Percentiles rank a stretch among this genome's conserved stretches.
Evolutionary conservation across 2,797 vertebrate genomes (phyloP).

Genomic region (Muscicapa comitata): DNA sequence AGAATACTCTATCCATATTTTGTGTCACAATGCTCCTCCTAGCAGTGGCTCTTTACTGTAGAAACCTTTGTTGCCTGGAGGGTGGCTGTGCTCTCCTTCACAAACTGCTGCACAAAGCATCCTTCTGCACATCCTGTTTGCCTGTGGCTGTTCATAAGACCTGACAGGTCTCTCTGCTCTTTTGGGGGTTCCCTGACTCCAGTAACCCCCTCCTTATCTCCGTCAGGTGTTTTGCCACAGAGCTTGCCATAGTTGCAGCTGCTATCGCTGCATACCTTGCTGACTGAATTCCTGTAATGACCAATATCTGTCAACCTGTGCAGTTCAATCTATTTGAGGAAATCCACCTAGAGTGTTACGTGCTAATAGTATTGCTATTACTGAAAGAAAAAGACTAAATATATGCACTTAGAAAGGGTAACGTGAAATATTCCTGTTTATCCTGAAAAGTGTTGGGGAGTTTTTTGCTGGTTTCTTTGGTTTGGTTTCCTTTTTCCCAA

Average conservation of each 20-base stretch:
- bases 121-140: neutral
- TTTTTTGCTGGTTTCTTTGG: neutral
- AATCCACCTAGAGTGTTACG: neutral
- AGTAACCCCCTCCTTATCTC: neutral
- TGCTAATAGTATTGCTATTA: neutral
- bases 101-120: neutral
- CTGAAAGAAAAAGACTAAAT: neutral
- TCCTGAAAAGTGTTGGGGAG: neutral
- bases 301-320: neutral
- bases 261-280: accelerated
- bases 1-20: neutral
- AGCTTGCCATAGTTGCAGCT: accelerated
- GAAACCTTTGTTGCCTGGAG: neutral
- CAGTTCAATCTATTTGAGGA: neutral
- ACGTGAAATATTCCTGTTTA: neutral
- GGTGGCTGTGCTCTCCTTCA: neutral
- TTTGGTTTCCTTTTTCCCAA: neutral
- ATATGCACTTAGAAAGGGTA: neutral
- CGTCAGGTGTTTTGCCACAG: neutral
- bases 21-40: neutral
- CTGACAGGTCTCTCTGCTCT: neutral
- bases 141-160: accelerated
- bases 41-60: neutral
- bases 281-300: neutral
- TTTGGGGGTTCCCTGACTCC: accelerated